phyloP scores from a whole-genome alignment of 1,140 invertebrate genomes.

The Musca domestica region DNA sequence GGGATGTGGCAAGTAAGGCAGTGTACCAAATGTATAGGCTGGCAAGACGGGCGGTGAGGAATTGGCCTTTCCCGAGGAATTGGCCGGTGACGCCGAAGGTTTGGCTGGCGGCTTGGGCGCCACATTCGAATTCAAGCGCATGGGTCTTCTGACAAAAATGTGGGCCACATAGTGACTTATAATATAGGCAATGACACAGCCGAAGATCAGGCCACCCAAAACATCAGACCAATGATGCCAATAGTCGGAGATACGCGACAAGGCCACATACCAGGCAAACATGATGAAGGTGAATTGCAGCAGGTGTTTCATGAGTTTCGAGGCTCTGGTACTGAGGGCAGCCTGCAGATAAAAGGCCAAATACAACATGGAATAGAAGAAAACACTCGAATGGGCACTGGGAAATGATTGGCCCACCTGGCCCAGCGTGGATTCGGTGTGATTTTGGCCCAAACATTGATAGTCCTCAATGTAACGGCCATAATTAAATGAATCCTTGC shows the following conservation, averaged over 20 bases:
- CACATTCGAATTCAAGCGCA: not conserved
- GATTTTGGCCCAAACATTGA: conserved; percentile 59
- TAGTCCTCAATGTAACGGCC: conserved; percentile 67
- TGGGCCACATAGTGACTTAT: conserved; percentile 51
- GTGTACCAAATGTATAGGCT: conserved; percentile 46
- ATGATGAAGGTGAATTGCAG: conserved; percentile 72
- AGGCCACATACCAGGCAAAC: conserved; percentile 75
- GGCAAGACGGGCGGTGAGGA: conserved; percentile 34
- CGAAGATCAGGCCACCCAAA: conserved; percentile 59
- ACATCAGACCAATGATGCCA: conserved; percentile 88
- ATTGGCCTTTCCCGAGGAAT: conserved; percentile 10
- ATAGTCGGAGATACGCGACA: conserved; percentile 88
- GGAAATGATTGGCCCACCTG: conserved; percentile 78
- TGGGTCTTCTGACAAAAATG: conserved; percentile 31
- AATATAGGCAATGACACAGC: conserved; percentile 57
- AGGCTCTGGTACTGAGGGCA: conserved; percentile 68
- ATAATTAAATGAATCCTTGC: conserved; percentile 57
- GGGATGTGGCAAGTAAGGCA: conserved; percentile 43
- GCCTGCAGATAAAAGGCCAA: conserved; percentile 81
- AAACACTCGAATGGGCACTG: conserved; percentile 77
- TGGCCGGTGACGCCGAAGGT: conserved; percentile 2
- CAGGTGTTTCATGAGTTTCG: conserved; percentile 72
- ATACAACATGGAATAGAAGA: conserved; percentile 76
- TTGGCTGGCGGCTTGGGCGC: conserved; percentile 18
- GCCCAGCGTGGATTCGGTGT: conserved; percentile 59